These are phyloP conservation scores for Dolichomitus sp. DNA, from an alignment of 2,888 invertebrate species.

Conservation along the genomic window DNA sequence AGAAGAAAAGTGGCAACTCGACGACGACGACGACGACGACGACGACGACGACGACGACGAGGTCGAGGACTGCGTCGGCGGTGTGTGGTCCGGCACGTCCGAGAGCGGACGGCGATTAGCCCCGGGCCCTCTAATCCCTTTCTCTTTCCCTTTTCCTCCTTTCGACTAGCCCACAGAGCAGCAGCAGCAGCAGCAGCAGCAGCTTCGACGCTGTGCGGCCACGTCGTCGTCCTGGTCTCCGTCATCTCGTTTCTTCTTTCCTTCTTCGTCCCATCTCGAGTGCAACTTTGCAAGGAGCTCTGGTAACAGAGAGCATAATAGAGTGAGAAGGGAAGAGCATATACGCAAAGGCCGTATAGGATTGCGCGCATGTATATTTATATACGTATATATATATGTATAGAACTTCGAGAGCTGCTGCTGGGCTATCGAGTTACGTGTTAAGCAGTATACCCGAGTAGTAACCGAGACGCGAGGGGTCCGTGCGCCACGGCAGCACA, in stretches of 20 bases:
- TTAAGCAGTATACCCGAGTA: slow-evolving; percentile 79
- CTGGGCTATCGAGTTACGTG: slow-evolving; percentile 83
- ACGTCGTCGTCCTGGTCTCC: slow-evolving; percentile 36
- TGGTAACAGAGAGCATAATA: slow-evolving; percentile 6
- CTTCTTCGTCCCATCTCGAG: slow-evolving; percentile 39
- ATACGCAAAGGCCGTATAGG: slow-evolving; percentile 54
- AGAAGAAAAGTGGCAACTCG: slow-evolving; percentile 27
- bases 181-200: too few species aligned
- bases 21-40: slow-evolving; percentile 15
- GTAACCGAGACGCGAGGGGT: slow-evolving; percentile 81
- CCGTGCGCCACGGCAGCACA: slow-evolving; percentile 70
- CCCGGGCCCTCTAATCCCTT: slow-evolving; percentile 76
- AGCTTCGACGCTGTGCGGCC: slow-evolving; percentile 32
- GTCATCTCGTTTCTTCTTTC: slow-evolving; percentile 42
- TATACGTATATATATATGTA: too few species aligned
- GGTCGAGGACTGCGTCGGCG: slow-evolving; percentile 67
- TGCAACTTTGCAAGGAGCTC: not conserved
- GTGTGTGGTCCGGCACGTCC: slow-evolving; percentile 83
- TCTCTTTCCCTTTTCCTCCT: slow-evolving; percentile 48
- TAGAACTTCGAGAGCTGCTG: slow-evolving; percentile 62
- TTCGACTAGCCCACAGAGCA: not conserved
- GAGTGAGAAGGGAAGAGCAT: slow-evolving; percentile 12
- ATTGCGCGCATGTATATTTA: slow-evolving; percentile 54
- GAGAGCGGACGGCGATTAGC: slow-evolving; percentile 83
- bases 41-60: slow-evolving; percentile 23